Base-by-base conservation (phyloP, 2,797 vertebrate genomes). In the Epinephelus coioides region DNA sequence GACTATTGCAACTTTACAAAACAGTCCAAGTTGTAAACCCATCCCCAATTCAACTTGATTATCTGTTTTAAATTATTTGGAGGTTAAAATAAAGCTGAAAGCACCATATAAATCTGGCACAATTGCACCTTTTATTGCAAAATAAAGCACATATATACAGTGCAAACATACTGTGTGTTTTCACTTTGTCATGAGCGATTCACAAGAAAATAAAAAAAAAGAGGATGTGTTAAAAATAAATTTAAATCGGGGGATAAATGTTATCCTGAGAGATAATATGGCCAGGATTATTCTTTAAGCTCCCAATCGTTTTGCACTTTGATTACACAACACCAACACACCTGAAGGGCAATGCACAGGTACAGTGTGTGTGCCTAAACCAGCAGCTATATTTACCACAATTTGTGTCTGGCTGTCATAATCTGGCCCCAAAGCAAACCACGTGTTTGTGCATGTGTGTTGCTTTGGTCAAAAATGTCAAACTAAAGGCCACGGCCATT, bases 401-500 rank as follows among this genome's bases (percentile, higher is more conserved):
- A 61, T 86, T 55, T 82, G 51, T 81, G 59, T 76, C 61, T 21
- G 19, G 17, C 44, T 14, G 62, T 80, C 65, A 81, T 50, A 83
- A 66, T 78, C 49, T 66, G 11, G 62, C 81, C 83, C 62, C 30
- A 54, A 71, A 84, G 79, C 65, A 73, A 72, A 83, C 54, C 18
- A 15, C 49, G 12, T 70, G 46, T 75, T 47, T 50, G 19, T 43
- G 9, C 3, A 23, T 6, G 25, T 69, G 63, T 75, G 47, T 72
- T 27, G 30, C 62, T 76, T 47, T 57, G 66, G 69, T 79, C 65
- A 86, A 70, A 83, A 87, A 89, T 79, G 86, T 85, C 83, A 91
- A 79, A 79, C 47, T 78, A 88, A 90, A 88, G 77, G 85, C 73
- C 82, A 79, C 62, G 60, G 66, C 71, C 69, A 69, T 85, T 81